Evolutionary conservation across 2,888 invertebrate genomes (phyloP).

Genomic region (Agrochola litura): DNA sequence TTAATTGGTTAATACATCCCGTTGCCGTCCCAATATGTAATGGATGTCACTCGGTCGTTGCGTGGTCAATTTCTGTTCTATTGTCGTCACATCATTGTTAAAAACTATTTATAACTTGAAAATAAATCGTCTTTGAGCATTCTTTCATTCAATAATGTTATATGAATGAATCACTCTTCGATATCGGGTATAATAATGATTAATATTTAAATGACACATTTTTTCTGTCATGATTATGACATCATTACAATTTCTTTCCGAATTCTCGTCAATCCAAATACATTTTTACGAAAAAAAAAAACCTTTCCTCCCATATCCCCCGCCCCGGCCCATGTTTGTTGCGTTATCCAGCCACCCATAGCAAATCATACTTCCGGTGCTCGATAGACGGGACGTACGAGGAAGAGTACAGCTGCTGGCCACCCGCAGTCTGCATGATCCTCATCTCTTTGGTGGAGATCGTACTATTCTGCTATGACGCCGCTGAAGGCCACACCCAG

Average conservation of each 20-base stretch:
- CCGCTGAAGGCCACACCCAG: conserved; percentile 84
- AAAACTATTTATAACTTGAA: conserved; percentile 46
- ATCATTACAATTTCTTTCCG: neutral
- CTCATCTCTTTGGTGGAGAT: conserved; percentile 97
- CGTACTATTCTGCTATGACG: conserved; percentile 91
- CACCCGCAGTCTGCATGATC: conserved; percentile 98
- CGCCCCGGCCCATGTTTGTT: conserved; percentile 77
- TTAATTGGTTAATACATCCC: conserved; percentile 85
- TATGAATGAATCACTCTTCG: conserved; percentile 11
- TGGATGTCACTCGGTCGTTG: conserved; percentile 74
- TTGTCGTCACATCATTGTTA: conserved; percentile 57
- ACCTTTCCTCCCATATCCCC: conserved; percentile 16
- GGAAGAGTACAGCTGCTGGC: conserved; percentile 97
- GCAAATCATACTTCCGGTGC: conserved; percentile 85
- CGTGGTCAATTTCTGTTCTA: conserved; percentile 79
- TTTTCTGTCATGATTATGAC: neutral
- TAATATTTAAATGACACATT: conserved; percentile 2
- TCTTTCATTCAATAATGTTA: conserved; percentile 25
- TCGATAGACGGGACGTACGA: conserved; percentile 94
- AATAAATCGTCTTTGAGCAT: conserved; percentile 18
- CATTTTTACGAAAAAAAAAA: neutral
- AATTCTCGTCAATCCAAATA: neutral
- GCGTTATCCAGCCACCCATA: conserved; percentile 77
- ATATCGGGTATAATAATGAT: conserved; percentile 3
- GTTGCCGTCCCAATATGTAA: conserved; percentile 69